phyloP scores from a whole-genome alignment of 2,888 invertebrate species.

The Gerosis bhagava region DNA sequence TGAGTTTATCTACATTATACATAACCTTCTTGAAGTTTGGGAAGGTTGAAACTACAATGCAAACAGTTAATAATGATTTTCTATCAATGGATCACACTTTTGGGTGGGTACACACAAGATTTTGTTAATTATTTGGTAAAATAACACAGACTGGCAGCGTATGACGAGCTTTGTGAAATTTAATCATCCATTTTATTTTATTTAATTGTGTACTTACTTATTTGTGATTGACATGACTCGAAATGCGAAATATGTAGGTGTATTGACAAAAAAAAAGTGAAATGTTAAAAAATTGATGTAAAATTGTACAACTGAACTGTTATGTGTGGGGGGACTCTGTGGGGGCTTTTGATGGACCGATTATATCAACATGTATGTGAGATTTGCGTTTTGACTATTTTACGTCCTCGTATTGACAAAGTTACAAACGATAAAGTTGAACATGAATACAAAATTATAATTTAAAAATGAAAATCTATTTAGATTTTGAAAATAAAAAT shows the following conservation, averaged over 20 bases:
- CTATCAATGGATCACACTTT: constrained; percentile 40
- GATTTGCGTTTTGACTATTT: constrained; percentile 52
- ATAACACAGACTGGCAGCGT: constrained; percentile 74
- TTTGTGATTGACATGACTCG: too few relatives aligned
- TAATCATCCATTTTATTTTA: too few relatives aligned
- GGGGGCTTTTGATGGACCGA: not conserved
- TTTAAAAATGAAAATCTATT: too few relatives aligned
- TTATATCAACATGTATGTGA: constrained; percentile 15
- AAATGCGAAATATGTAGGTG: constrained; percentile 7
- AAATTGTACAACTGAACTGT: not conserved
- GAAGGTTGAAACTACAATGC: constrained; percentile 45
- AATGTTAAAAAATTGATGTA: not conserved
- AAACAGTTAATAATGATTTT: constrained; percentile 26
- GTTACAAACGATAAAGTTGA: too few relatives aligned
- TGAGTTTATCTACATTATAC: constrained; percentile 11
- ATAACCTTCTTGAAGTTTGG: constrained; percentile 58
- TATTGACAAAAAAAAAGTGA: too few relatives aligned
- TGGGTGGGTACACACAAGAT: constrained; percentile 46
- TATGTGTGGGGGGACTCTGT: constrained; percentile 8
- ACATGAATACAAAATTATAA: too few relatives aligned
- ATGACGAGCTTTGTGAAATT: constrained; percentile 73
- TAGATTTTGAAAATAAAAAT: too few relatives aligned
- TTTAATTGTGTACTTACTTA: constrained; percentile 6
- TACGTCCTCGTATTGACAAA: constrained; percentile 33
- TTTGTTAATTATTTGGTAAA: constrained; percentile 59